phyloP scores from a whole-genome alignment of 2,888 invertebrate genomes.

The Rhimphoctona megacephalus region DNA sequence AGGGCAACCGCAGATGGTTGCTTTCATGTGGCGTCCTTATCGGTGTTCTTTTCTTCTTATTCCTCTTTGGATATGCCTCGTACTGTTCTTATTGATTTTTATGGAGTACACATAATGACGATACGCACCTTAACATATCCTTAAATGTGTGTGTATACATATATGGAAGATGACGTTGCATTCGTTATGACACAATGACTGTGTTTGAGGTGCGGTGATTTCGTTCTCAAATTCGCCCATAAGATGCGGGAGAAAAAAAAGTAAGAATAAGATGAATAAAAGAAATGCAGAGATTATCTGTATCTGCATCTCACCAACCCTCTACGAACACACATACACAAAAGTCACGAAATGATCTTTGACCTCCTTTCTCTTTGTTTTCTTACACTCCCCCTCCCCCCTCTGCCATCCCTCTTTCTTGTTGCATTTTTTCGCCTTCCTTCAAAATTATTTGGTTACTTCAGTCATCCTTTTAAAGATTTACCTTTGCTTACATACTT shows the following conservation, averaged over 20 bases:
- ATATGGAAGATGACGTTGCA: slow-evolving; percentile 47
- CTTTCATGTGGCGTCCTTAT: not conserved
- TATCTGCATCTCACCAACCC: slow-evolving; percentile 53
- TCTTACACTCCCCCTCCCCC: not conserved
- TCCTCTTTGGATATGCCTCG: not conserved
- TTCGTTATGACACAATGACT: slow-evolving; percentile 22
- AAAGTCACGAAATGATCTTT: slow-evolving; percentile 56
- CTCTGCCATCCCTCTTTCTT: not conserved
- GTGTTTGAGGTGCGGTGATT: slow-evolving; percentile 7
- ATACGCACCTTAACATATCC: slow-evolving; percentile 29
- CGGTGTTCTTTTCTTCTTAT: slow-evolving; percentile 10
- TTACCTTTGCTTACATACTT: not conserved
- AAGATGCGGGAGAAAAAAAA: slow-evolving; percentile 11
- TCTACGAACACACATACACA: slow-evolving; percentile 14
- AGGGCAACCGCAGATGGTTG: no score
- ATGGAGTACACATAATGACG: not conserved
- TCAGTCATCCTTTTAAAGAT: not conserved
- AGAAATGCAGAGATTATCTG: slow-evolving; percentile 47
- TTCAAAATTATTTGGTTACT: not conserved
- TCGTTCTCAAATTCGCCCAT: slow-evolving; percentile 42
- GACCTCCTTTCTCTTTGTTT: slow-evolving; percentile 58
- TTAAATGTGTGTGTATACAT: slow-evolving; percentile 12
- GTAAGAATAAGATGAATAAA: slow-evolving; percentile 9
- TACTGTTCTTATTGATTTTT: slow-evolving; percentile 19
- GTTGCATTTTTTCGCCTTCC: not conserved